Conservation (phyloP, 2,888 invertebrate genomes). For the Cryptocheilus praepositus region DNA sequence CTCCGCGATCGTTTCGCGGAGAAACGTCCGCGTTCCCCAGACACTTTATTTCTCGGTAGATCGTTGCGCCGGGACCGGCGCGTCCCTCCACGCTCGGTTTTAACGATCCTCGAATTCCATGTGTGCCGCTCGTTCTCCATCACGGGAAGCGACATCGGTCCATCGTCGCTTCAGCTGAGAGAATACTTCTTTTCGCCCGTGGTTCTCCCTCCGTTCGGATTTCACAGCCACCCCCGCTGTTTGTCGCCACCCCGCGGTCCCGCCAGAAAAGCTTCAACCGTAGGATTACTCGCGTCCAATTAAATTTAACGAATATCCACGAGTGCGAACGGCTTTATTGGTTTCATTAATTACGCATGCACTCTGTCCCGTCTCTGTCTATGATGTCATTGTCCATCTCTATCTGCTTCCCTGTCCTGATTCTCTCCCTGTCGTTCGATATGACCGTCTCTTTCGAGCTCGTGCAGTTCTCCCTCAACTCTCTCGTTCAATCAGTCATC, state of each 20-base stretch:
- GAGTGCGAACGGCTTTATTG: slow-evolving; percentile 67
- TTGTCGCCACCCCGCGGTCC: background rate
- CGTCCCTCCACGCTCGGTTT: slow-evolving; percentile 15
- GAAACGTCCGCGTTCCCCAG: slow-evolving; percentile 18
- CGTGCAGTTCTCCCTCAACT: background rate
- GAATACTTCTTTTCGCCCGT: slow-evolving; percentile 19
- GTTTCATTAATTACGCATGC: slow-evolving; percentile 73
- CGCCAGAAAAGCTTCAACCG: slow-evolving; percentile 21
- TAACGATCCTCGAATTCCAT: slow-evolving; percentile 38
- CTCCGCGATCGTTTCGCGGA: slow-evolving; percentile 11
- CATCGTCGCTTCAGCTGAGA: slow-evolving; percentile 1
- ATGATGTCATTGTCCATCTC: background rate
- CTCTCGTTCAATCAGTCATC: background rate
- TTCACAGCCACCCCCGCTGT: slow-evolving; percentile 17
- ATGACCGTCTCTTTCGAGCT: background rate
- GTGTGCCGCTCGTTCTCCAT: slow-evolving; percentile 23
- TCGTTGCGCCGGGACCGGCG: background rate
- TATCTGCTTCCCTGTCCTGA: no score
- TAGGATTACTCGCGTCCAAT: slow-evolving; percentile 71
- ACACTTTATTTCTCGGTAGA: slow-evolving; percentile 27
- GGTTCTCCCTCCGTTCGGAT: slow-evolving; percentile 6
- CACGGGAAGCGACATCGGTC: slow-evolving; percentile 8
- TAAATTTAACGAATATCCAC: slow-evolving; percentile 72
- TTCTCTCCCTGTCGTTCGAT: no score
- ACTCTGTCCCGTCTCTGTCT: background rate